Percentiles rank a stretch among this genome's conserved stretches.
Conservation (phyloP, 2,113 vertebrate species). For the Vidua macroura region DNA sequence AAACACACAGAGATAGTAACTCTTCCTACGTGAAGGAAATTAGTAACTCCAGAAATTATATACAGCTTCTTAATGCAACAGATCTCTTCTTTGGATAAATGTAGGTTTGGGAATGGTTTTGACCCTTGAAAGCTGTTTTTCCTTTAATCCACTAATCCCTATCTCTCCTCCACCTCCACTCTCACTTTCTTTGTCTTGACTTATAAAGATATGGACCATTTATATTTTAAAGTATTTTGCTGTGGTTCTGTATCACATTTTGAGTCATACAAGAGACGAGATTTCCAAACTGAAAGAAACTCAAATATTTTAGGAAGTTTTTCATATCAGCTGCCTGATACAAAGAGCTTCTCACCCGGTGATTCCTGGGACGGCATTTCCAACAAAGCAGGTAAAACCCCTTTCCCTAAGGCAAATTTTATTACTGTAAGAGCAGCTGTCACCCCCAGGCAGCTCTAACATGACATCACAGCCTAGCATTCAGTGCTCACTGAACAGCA, state of each 20-base stretch:
- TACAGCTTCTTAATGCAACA: neutral
- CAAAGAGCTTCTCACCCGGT: neutral
- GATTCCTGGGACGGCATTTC: neutral
- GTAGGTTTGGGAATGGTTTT: neutral
- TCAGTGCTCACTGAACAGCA: neutral
- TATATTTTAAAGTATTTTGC: neutral
- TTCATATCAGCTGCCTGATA: neutral
- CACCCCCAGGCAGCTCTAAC: neutral
- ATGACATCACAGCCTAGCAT: neutral
- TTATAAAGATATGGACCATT: neutral
- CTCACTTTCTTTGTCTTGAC: neutral
- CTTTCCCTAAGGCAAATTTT: neutral
- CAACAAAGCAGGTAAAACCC: neutral
- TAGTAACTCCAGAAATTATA: neutral
- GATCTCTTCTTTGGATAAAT: neutral
- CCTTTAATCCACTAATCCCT: neutral
- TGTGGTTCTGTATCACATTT: neutral
- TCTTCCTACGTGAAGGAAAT: neutral
- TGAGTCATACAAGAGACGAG: neutral
- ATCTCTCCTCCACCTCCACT: neutral
- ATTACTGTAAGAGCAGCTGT: neutral
- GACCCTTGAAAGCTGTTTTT: neutral
- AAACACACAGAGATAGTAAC: neutral
- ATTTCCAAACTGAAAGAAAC: neutral
- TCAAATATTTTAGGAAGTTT: neutral